Evolutionary conservation across 1,140 invertebrate genomes (phyloP).

Genomic region (Cardiocondyla obscurior): DNA sequence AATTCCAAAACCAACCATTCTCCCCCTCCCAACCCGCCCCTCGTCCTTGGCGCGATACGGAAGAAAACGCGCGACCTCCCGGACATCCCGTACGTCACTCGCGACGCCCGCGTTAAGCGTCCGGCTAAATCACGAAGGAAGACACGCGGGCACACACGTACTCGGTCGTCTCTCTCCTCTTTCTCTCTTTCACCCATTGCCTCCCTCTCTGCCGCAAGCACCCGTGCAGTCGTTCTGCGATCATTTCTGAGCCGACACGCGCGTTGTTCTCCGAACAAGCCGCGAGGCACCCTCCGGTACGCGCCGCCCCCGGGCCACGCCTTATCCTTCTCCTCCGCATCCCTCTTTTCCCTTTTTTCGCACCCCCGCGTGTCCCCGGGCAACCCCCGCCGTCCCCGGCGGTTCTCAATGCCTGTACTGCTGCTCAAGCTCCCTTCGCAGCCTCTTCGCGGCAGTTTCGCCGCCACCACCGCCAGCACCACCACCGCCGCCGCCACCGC

Average conservation of each 20-base stretch:
- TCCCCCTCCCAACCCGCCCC: too few species aligned
- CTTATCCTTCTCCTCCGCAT: conserved; percentile 52
- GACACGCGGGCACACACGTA: conserved; percentile 9
- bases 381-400: conserved; percentile 54
- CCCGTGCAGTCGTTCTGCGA: conserved; percentile 38
- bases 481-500: conserved; percentile 84
- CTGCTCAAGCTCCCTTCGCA: conserved; percentile 84
- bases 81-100: conserved; percentile 30
- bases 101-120: conserved; percentile 44
- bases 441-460: conserved; percentile 84
- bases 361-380: conserved; percentile 73
- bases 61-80: conserved; percentile 7
- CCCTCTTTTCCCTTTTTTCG: conserved; percentile 28
- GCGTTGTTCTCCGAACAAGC: conserved; percentile 45
- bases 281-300: conserved; percentile 37
- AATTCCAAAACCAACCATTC: conserved; percentile 4
- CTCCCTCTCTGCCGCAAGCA: background rate
- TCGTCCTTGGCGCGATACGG: background rate
- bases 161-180: background rate
- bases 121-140: conserved; percentile 49
- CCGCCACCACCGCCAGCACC: conserved; percentile 85
- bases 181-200: background rate
- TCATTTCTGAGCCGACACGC: conserved; percentile 51
- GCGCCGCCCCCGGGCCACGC: conserved; percentile 52
- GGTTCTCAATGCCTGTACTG: conserved; percentile 81